Evolutionary conservation across 2,113 vertebrate species (phyloP).

Genomic region (Cnemophilus loriae): DNA sequence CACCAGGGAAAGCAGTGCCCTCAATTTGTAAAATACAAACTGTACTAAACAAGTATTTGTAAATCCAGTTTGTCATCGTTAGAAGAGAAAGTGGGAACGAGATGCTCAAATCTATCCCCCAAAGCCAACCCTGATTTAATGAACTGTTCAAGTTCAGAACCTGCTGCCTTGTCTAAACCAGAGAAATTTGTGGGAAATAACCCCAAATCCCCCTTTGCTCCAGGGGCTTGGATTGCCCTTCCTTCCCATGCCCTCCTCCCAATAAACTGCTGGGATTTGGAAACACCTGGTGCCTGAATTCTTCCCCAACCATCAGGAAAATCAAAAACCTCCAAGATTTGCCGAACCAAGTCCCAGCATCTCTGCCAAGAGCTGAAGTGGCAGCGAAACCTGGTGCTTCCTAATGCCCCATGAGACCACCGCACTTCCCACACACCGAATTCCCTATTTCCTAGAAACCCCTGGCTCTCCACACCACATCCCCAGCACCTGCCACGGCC

Average conservation of each 20-base stretch:
- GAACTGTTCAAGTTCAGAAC: neutral
- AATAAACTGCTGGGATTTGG: neutral
- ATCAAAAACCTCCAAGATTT: neutral
- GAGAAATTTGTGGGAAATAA: neutral
- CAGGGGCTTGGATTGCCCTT: neutral
- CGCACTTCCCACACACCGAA: accelerated
- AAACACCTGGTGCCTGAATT: neutral
- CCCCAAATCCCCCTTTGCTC: neutral
- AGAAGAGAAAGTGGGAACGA: neutral
- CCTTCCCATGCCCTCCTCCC: neutral
- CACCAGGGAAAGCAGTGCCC: neutral
- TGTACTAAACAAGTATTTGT: neutral
- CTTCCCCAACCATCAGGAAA: neutral
- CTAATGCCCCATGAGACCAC: neutral
- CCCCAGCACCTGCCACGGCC: neutral
- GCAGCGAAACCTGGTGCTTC: accelerated
- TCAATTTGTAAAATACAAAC: neutral
- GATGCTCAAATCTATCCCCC: neutral
- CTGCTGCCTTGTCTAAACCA: neutral
- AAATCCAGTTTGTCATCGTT: neutral
- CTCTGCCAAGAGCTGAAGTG: neutral
- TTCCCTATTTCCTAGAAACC: neutral
- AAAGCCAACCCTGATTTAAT: neutral
- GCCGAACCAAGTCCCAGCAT: neutral
- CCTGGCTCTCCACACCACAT: neutral